These are phyloP conservation scores for Drosophila triauraria DNA, from an alignment of 1,140 invertebrate genomes.

Conservation along the genomic window DNA sequence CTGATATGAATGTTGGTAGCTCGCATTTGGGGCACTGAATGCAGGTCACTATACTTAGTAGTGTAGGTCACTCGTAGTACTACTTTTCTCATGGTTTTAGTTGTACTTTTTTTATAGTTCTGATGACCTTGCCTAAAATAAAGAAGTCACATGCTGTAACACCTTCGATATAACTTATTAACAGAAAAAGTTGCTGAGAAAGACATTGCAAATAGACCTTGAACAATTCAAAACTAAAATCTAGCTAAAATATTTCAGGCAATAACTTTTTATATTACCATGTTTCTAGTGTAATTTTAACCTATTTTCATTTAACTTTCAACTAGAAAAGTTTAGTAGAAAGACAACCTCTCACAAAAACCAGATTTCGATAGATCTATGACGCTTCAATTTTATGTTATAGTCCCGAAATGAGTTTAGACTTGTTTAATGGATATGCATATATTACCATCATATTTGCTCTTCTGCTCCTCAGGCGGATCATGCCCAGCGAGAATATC, in stretches of 20 bases:
- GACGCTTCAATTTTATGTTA: not conserved
- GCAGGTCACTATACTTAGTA: not conserved
- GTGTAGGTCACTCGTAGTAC: not conserved
- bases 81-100: not conserved
- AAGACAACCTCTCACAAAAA: conserved; percentile 1
- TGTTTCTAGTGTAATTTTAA: not conserved
- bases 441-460: not conserved
- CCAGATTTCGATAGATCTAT: not conserved
- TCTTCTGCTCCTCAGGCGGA: conserved; percentile 85
- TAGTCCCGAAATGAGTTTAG: not conserved
- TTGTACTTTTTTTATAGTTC: not conserved
- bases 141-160: not conserved
- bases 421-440: not conserved
- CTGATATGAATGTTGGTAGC: conserved; percentile 3
- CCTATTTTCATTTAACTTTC: not conserved
- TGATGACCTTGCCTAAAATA: conserved; percentile 6
- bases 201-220: not conserved
- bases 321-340: not conserved
- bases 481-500: conserved; percentile 88
- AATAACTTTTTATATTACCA: not conserved
- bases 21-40: not conserved
- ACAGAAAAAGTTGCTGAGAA: not conserved
- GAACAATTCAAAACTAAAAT: not conserved
- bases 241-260: not conserved
- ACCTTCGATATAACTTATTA: conserved; percentile 1